Evolutionary conservation across 2,797 vertebrate species (phyloP).

Genomic region (Protonibea diacanthus): DNA sequence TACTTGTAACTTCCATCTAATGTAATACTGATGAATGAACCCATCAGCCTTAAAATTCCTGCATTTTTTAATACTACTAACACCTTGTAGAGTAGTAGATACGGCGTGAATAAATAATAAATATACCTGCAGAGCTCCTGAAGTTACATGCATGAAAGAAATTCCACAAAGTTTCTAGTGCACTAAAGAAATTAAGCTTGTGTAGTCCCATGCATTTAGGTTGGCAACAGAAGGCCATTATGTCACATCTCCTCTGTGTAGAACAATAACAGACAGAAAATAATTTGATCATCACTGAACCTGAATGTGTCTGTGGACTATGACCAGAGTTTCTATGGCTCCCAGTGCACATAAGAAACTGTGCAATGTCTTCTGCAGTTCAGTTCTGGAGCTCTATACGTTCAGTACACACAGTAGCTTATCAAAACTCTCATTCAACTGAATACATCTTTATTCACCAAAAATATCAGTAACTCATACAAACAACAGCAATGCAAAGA

Average conservation of each 20-base stretch:
- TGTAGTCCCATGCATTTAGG: not conserved
- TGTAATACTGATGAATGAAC: not conserved
- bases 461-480: not conserved
- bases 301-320: not conserved
- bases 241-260: not conserved
- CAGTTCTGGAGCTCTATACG: not conserved
- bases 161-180: not conserved
- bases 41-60: not conserved
- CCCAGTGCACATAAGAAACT: not conserved
- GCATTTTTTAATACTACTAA: not conserved
- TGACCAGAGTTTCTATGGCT: not conserved
- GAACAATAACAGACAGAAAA: not conserved
- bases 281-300: too few species aligned
- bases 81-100: not conserved
- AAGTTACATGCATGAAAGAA: not conserved
- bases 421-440: not conserved
- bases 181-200: not conserved
- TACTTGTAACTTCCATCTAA: not conserved
- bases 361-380: not conserved
- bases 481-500: conserved; percentile 9
- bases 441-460: not conserved
- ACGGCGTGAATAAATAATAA: not conserved
- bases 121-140: not conserved
- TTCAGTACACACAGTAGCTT: not conserved
- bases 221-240: not conserved